Evolutionary conservation across 2,797 vertebrate species (phyloP), one percentile per base, ranked within the genome.

Genomic region (Bryconaethiops microstoma): DNA sequence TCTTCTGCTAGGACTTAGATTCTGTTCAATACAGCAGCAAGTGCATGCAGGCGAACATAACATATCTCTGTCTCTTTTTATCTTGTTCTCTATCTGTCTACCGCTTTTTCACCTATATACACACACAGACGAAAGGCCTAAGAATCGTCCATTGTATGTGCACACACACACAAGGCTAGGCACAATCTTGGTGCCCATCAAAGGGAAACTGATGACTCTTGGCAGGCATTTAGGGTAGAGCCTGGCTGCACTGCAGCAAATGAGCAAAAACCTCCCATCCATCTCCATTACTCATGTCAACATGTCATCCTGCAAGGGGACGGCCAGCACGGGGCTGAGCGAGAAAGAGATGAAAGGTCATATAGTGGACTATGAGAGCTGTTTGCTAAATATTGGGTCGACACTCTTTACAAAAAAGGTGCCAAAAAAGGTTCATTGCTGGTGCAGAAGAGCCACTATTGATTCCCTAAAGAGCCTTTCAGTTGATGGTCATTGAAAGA

Each of bases 211-310:
- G 92, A 93, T 93, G 89, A 90, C 88, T 87, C 85, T 79, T 92
- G 92, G 90, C 92, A 90, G 84, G 89, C 88, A 87, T 92, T 91
- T 88, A 88, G 91, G 92, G 92, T 93, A 89, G 91, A 91, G 90
- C 87, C 85, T 85, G 88, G 92, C 91, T 91, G 88, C 86, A 89
- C 87, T 80, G 74, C 82, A 17, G 89, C 73, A 88, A 86, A 85
- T 87, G 87, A 71, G 88, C 89, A 90, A 90, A 89, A 89, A 90
- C 87, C 88, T 78, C 88, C 8, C 92, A 94, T 93, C 91, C 88
- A 91, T 94, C 92, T 92, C 91, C 90, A 92, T 93, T 93, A 92
- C 21, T 87, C 88, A 87, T 87, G 89, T 93, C 90, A 90, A 91
- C 88, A 91, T 92, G 91, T 90, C 90, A 91, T 85, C 85, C 55